Evolutionary conservation across 2,113 vertebrate species (phyloP), one percentile per base, ranked within the genome.

Genomic region (Sorex fumeus): DNA sequence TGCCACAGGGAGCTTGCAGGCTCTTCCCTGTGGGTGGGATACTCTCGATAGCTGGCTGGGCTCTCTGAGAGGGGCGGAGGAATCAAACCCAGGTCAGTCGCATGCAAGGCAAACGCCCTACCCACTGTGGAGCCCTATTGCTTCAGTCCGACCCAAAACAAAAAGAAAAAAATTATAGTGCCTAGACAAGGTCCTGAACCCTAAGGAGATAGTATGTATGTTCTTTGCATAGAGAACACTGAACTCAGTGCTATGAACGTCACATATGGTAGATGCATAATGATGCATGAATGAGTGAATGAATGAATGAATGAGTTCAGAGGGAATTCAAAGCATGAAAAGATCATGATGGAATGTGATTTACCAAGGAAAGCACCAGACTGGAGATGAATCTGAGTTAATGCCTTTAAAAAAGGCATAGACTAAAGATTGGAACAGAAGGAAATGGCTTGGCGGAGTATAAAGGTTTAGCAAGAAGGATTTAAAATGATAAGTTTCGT

Each of bases 391-490:
- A 83, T 86, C 36, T 93, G 83, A 71, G 76, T 66, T 53, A 72
- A 85, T 83, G 45, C 60, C 62, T 92, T 94, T 92, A 8, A 60
- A 80, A 94, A 93, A 94, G 28, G 45, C 36, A 64, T 25, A 92
- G 50, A 93, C 36, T 87, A 45, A 88, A 90, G 67, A 91, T 12
- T 84, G 86, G 34, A 93, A 77, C 32, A 69, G 67, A 64, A 92
- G 45, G 87, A 92, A 88, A 88, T 84, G 69, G 27, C 27, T 77
- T 87, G 19, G 62, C 80, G 32, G 80, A 87, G 21, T 84, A 88
- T 88, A 91, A 84, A 94, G 34, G 15, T 84, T 95, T 81, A 84
- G 45, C n/a, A 91, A 74, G 84, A 84, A 88, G 64, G 90, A 92
- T 81, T 84, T 67, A 84, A 90, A 87, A 82, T 47, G 19, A 80